Evolutionary conservation across 1,140 invertebrate genomes (phyloP), one percentile per base, ranked within the genome.

Genomic region (Dolichoris vasculosae): DNA sequence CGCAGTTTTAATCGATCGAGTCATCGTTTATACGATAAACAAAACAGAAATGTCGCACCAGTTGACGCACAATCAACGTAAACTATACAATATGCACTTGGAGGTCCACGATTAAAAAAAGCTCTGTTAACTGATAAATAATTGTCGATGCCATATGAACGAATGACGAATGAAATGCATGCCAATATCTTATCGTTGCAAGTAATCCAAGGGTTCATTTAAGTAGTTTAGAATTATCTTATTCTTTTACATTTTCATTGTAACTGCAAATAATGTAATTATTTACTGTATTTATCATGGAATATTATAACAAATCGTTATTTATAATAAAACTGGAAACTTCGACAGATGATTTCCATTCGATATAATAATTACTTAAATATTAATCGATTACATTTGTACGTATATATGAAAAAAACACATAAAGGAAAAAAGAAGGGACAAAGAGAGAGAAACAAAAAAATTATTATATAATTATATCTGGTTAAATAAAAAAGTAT

Each of bases 151-250:
- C 2, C 38, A 20, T 73, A 43, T 38, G 0, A 43, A 43, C 17
- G 69, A n/a, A n/a, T 59, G 7, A 26, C 35, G 2, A 43, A 43
- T 43, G n/a, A 73, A 8, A 35, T 32, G 55, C 51, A 55, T 51
- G 30, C 26, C 23, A 40, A 75, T 43, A 75, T 75, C 71, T 75
- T 75, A 75, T 75, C 71, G 3, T n/a, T 6, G 26, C 13, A 9
- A 30, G n/a, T 77, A 77, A 77, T 77, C 46, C 46, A 51, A 77
- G 43, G 75, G 75, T 55, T 30, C 35, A 15, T 48, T 77, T 77
- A 35, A 77, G 46, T 55, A 51, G 43, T 77, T 11, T 35, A 17
- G 13, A 51, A 48, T 55, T 51, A 51, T 55, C 75, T 51, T 30
- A 48, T 76, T 51, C 17, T 73, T 23, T 73, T 51, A 51, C 1